These are phyloP conservation scores for Aleiodes testaceus DNA, from an alignment of 2,888 invertebrate genomes.

Conservation along the genomic window DNA sequence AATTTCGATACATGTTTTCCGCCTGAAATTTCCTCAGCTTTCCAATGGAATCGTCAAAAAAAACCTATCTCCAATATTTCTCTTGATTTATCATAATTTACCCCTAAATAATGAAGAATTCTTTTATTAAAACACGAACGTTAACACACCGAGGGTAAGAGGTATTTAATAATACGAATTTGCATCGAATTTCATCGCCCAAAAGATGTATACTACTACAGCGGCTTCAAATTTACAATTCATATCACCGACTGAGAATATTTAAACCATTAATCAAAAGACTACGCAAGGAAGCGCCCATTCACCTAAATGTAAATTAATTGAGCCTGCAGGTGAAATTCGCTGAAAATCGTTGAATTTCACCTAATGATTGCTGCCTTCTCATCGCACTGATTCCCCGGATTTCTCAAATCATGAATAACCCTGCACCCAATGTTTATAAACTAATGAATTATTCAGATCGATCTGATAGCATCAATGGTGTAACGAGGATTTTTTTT, in stretches of 20 bases:
- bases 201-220: conserved; percentile 31
- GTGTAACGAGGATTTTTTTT: too few species aligned
- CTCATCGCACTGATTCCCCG: neutral
- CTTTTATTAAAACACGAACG: neutral
- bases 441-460: too few species aligned
- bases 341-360: conserved; percentile 8
- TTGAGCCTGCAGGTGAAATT: conserved; percentile 54
- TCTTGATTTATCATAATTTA: too few species aligned
- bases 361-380: conserved; percentile 8
- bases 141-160: conserved; percentile 34
- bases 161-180: conserved; percentile 59
- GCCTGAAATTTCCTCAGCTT: too few species aligned
- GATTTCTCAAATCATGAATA: neutral
- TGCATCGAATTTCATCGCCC: conserved; percentile 52
- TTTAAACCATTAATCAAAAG: conserved; percentile 68
- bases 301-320: conserved; percentile 62
- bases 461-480: too few species aligned
- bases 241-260: conserved; percentile 64
- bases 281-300: conserved; percentile 40
- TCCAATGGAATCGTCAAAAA: too few species aligned
- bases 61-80: too few species aligned
- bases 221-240: conserved; percentile 65
- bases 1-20: too few species aligned
- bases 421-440: neutral
- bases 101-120: neutral